Base-by-base conservation (phyloP, 2,888 invertebrate species). In the Molorchus minor region DNA sequence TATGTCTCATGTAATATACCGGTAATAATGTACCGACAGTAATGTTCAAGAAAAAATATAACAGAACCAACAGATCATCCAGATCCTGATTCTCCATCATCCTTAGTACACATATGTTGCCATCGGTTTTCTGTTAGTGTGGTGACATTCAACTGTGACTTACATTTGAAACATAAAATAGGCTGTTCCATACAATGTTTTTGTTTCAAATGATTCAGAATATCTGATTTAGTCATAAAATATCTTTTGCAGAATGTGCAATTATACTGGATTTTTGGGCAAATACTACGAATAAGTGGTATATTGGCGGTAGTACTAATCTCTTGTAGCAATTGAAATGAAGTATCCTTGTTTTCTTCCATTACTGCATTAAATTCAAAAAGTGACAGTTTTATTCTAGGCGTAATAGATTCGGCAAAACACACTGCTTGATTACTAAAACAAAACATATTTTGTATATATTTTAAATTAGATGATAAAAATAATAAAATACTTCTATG, bases 121-220 rank as follows among this genome's bases (percentile, higher is more conserved):
- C 64, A 64, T 12, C 64, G 52, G 29, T 53, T 57, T 8, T 55
- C 36, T 4, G 55, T 43, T 13, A 64, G 41, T 7, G 45, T 44
- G 1, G 47, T 17, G 5, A 64, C 41, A 4, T 56, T 45, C 44
- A 59, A 45, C 15, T 61, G 49, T 2, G 21, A 19, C 41, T 62
- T 60, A 33, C 64, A 64, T 35, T 61, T 64, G 12, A 62, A 62
- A 56, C 64, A 64, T 5, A 64, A 16, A 12, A 64, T 57, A 1
- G 64, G 64, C 29, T 64, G 61, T 35, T 64, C 64, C 57, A 58
- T 56, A 2, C 59, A 35, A 15, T 64, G 64, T 10, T 16, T 35
- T 7, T 3, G 12, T 44, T 56, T 21, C 3, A 62, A 21, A 43
- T 64, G 64, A 2, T 21, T 35, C 52, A 52, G 56, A n/a, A 64